These are phyloP conservation scores for Torymus tubicola DNA, from an alignment of 2,888 invertebrate species.

Conservation along the genomic window DNA sequence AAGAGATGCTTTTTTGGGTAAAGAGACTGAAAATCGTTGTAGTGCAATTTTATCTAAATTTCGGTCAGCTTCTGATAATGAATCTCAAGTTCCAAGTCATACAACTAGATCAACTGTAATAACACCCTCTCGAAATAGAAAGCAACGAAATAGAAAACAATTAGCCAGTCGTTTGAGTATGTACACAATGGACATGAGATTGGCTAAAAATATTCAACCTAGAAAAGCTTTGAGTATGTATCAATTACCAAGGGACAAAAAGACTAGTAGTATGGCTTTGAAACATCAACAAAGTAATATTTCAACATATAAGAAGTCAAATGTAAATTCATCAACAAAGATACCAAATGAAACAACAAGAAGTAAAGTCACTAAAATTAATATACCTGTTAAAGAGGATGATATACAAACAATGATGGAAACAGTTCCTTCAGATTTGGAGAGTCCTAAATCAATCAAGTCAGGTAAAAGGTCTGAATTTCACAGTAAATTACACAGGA, in stretches of 20 bases:
- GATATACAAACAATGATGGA: slow-evolving; percentile 74
- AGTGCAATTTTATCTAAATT: slow-evolving; percentile 68
- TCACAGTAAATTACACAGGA: slow-evolving; percentile 17
- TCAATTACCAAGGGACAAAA: slow-evolving; percentile 54
- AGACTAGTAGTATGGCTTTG: slow-evolving; percentile 28
- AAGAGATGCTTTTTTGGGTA: slow-evolving; percentile 65
- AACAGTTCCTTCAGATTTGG: slow-evolving; percentile 67
- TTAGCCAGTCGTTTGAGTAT: slow-evolving; percentile 67
- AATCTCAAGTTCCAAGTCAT: slow-evolving; percentile 64
- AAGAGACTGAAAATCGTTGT: slow-evolving; percentile 68
- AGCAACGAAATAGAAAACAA: slow-evolving; percentile 62
- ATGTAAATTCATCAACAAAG: slow-evolving; percentile 21
- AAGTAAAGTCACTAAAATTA: slow-evolving; percentile 59
- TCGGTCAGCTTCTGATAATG: slow-evolving; percentile 65
- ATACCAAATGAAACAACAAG: slow-evolving; percentile 33
- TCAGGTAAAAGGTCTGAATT: slow-evolving; percentile 46
- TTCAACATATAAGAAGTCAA: slow-evolving; percentile 43
- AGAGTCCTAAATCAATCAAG: slow-evolving; percentile 61
- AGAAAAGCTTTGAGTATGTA: slow-evolving; percentile 59
- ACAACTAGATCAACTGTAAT: slow-evolving; percentile 62
- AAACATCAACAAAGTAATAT: slow-evolving; percentile 46
- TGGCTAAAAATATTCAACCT: slow-evolving; percentile 62
- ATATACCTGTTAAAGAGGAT: slow-evolving; percentile 68
- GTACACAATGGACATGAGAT: slow-evolving; percentile 66
- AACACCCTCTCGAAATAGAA: slow-evolving; percentile 60